Base-by-base conservation (phyloP, 2,888 invertebrate species). In the Mactromeris polynyma region DNA sequence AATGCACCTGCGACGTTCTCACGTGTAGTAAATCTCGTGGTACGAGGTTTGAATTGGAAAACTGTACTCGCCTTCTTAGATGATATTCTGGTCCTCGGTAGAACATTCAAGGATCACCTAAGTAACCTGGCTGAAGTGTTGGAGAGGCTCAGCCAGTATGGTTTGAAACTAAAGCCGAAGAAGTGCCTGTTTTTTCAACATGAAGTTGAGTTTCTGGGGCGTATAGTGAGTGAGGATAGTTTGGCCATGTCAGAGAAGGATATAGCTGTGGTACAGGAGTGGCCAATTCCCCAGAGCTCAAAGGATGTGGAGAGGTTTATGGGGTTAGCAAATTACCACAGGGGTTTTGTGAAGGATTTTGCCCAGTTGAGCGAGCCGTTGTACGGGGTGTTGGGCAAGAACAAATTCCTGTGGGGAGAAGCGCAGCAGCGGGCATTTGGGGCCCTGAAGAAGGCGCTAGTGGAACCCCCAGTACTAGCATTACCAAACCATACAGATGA, bases 1-100 rank as follows among this genome's bases (percentile, higher is more conserved):
- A 87, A 87, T 64, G 93, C 93, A 0, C 94, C 93, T 21, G 93
- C 92, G 0, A 93, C 93, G 6, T 93, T 86, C 80, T 80, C 91
- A 31, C 69, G 94, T 19, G 89, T 81, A 0, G 90, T 92, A 87
- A 85, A 93, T n/a, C 58, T 90, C 14, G 89, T 90, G 17, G 77
- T 94, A 42, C 82, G 90, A 42, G 91, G 88, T 14, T 40, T 93
- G 73, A 78, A 81, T 11, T 90, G 91, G 90, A 87, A 84, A 17
- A 85, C 79, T 0, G 89, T 89, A 6, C 69, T 92, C 0, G 89
- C 91, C 7, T 92, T 93, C 80, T 82, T 93, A 1, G 91, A 92
- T 81, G 93, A 92, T 78, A 81, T 89, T 1, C 64, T 93, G 19
- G 89, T 93, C 1, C 21, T 89, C n/a, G 89, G 92, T 3, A 77